Evolutionary conservation across 1,140 invertebrate genomes (phyloP), one percentile per base, ranked within the genome.

Genomic region (Vanessa atalanta): DNA sequence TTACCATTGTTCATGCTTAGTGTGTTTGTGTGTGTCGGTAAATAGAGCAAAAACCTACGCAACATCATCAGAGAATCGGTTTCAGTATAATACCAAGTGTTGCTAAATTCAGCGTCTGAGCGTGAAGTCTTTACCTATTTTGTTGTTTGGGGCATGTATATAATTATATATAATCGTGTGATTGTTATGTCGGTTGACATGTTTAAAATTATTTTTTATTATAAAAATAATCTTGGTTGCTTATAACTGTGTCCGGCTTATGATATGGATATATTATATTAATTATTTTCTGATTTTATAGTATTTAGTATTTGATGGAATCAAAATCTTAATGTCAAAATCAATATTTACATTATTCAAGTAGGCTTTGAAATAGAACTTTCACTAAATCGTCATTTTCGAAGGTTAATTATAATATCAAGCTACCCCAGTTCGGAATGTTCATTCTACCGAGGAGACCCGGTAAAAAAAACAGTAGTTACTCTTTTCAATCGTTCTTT

Each of bases 31-130:
- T 60, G 55, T 60, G 23, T 60, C 23, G 65, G 61, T 72, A 81
- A 80, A 77, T 81, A 66, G 79, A 79, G 82, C 78, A 70, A 77
- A 81, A 81, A 83, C 81, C 55, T 60, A 66, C 70, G 67, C 66
- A 68, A 71, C 31, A 48, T 37, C 43, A 61, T 26, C 57, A 55
- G 9, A 63, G 68, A 11, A 48, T 48, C 20, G 37, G 47, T 61
- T 60, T 57, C 65, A 47, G 48, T 72, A 16, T 65, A 65, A 47
- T 53, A 60, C 7, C 55, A 60, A 26, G 16, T 51, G 23, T 72
- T 65, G 61, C 63, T 51, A 57, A 65, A 57, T 72, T 26, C 16
- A 37, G 60, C 60, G 48, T 65, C 31, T 26, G 65, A 66, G 47
- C 47, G 65, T 66, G 65, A 48, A 51, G 65, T 48, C 16, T 60